Percentiles rank a stretch among this genome's conserved stretches.
phyloP scores from a whole-genome alignment of 2,888 invertebrate genomes.

The Phortica magna region DNA sequence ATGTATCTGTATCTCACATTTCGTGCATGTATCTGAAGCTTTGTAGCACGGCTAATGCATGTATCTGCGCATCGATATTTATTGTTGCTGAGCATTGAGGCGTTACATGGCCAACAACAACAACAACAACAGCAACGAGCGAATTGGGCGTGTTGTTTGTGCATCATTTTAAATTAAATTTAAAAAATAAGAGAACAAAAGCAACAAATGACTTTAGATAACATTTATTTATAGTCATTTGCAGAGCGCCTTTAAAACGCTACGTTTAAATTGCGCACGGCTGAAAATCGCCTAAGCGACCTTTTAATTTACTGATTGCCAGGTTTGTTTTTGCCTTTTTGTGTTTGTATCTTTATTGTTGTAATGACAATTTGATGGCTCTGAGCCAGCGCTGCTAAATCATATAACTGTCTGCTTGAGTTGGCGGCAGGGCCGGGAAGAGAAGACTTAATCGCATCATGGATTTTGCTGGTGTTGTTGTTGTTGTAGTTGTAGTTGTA shows the following conservation, averaged over 20 bases:
- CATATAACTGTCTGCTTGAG: background rate
- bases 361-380: slow-evolving; percentile 12
- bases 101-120: slow-evolving; percentile 57
- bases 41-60: slow-evolving; percentile 60
- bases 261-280: background rate
- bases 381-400: background rate
- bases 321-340: background rate
- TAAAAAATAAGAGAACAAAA: background rate
- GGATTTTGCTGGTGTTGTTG: background rate
- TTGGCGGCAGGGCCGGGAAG: background rate
- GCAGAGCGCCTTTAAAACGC: background rate
- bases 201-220: background rate
- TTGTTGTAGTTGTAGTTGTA: background rate
- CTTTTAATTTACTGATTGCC: slow-evolving; percentile 7
- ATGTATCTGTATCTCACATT: slow-evolving; percentile 65
- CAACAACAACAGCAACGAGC: slow-evolving; percentile 19
- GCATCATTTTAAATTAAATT: background rate
- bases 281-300: background rate
- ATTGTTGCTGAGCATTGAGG: slow-evolving; percentile 65
- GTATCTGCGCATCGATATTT: slow-evolving; percentile 28
- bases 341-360: background rate
- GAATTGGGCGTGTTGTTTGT: slow-evolving; percentile 63
- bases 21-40: slow-evolving; percentile 67
- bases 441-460: background rate
- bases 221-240: background rate